Evolutionary conservation across 2,797 vertebrate species (phyloP).

Genomic region (Spatula versicolor): DNA sequence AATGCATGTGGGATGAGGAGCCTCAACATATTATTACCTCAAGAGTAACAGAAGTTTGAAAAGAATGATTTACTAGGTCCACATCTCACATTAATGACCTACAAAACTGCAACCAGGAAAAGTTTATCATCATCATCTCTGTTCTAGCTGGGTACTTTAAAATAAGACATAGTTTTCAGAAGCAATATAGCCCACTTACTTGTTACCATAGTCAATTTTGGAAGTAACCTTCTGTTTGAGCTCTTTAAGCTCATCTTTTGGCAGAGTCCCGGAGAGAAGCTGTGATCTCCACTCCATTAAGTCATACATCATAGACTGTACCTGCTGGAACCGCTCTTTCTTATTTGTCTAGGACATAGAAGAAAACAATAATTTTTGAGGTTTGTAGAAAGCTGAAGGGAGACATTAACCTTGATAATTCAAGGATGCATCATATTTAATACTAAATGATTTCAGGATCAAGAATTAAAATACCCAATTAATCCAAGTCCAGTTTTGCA

Average conservation of each 20-base stretch:
- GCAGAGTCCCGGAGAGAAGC: constrained; percentile 96
- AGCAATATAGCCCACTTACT: constrained; percentile 74
- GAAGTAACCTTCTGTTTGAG: constrained; percentile 99
- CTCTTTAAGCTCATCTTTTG: constrained; percentile 96
- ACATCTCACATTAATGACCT: not conserved
- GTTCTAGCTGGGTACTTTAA: not conserved
- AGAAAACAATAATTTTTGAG: not conserved
- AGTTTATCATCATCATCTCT: not conserved
- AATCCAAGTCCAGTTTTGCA: not conserved
- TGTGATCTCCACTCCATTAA: constrained; percentile 98
- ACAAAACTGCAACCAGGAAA: not conserved
- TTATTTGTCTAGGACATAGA: constrained; percentile 82
- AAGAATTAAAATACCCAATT: not conserved
- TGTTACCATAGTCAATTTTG: constrained; percentile 98
- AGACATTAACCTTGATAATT: not conserved
- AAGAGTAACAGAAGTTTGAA: not conserved
- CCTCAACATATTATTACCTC: not conserved
- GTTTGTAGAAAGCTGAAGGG: not conserved
- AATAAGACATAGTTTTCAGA: not conserved
- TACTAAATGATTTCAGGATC: not conserved
- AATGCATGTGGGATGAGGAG: not conserved
- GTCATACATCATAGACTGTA: constrained; percentile 93
- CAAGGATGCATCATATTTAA: not conserved
- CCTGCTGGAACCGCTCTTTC: constrained; percentile 83
- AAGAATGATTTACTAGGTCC: not conserved